Percentiles rank a stretch among this genome's conserved stretches.
These are phyloP conservation scores for Cecidostiba fungosa DNA, from an alignment of 2,888 invertebrate genomes.

Conservation along the genomic window DNA sequence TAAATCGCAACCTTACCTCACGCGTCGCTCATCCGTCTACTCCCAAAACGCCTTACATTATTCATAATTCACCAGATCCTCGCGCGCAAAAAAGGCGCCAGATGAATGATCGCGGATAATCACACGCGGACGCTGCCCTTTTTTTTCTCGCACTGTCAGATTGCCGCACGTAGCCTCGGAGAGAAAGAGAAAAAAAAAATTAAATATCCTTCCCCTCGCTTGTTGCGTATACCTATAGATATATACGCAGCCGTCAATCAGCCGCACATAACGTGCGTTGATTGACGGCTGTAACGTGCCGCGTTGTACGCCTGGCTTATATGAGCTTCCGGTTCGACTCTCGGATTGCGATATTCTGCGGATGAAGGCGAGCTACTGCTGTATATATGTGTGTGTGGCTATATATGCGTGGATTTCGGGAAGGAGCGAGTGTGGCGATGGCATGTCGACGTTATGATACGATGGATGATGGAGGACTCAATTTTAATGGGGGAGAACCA, in stretches of 20 bases:
- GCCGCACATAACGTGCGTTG: constrained; percentile 19
- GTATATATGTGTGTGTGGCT: neutral
- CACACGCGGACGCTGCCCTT: neutral
- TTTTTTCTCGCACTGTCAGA: neutral
- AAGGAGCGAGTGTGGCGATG: neutral
- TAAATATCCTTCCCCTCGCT: neutral
- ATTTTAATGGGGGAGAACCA: neutral
- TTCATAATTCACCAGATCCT: neutral
- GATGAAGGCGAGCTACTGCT: neutral
- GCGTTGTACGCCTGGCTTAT: constrained; percentile 11
- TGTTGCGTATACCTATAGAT: neutral
- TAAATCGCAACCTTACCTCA: neutral
- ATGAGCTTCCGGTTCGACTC: constrained; percentile 15
- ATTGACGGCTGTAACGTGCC: constrained; percentile 41
- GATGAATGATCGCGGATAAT: constrained; percentile 19
- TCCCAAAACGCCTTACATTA: neutral
- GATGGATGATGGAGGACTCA: constrained; percentile 27
- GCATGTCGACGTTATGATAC: constrained; percentile 20
- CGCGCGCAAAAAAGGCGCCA: neutral
- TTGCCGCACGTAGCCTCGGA: neutral
- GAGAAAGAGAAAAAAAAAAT: neutral
- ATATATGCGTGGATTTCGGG: neutral
- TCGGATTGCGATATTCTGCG: constrained; percentile 20
- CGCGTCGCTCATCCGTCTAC: neutral
- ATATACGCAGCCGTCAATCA: constrained; percentile 23